Conservation (phyloP, 92 coral and sea anemone genomes). For the Blastomussa wellsi region DNA sequence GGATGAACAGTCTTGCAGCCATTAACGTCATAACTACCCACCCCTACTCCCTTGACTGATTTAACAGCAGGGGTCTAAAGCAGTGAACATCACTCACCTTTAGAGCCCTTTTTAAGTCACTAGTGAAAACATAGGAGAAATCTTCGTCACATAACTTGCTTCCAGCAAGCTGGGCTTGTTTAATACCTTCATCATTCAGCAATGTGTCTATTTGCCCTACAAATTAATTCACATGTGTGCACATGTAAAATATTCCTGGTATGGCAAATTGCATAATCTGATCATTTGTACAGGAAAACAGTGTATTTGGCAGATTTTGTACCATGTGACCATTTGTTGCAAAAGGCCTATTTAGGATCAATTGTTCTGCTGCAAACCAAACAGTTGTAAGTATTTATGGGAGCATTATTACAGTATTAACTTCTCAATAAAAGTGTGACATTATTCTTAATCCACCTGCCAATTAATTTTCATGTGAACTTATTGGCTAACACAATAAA, state of each 20-base stretch:
- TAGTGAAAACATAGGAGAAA: slow-evolving; percentile 77
- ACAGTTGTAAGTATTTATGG: too few species aligned
- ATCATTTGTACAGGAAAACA: too few species aligned
- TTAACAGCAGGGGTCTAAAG: not conserved
- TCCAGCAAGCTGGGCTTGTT: slow-evolving; percentile 78
- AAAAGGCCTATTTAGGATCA: too few species aligned
- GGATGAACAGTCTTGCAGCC: too few species aligned
- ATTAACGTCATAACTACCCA: too few species aligned
- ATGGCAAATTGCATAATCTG: not conserved
- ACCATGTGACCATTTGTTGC: too few species aligned
- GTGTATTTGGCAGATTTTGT: too few species aligned
- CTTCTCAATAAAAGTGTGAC: not conserved
- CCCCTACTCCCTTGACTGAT: not conserved
- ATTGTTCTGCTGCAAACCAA: too few species aligned
- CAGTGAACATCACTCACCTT: slow-evolving; percentile 52
- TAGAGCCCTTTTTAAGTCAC: slow-evolving; percentile 85
- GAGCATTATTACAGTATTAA: too few species aligned
- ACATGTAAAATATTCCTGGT: not conserved
- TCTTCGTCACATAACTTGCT: slow-evolving; percentile 66
- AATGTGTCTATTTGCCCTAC: slow-evolving; percentile 83
- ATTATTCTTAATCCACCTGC: not conserved
- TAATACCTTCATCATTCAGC: slow-evolving; percentile 71
- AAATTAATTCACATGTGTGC: not conserved
- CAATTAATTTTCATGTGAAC: not conserved
- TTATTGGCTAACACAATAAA: not conserved